These are phyloP conservation scores for Leptopilina clavipes DNA, from an alignment of 1,140 invertebrate genomes.

Conservation along the genomic window DNA sequence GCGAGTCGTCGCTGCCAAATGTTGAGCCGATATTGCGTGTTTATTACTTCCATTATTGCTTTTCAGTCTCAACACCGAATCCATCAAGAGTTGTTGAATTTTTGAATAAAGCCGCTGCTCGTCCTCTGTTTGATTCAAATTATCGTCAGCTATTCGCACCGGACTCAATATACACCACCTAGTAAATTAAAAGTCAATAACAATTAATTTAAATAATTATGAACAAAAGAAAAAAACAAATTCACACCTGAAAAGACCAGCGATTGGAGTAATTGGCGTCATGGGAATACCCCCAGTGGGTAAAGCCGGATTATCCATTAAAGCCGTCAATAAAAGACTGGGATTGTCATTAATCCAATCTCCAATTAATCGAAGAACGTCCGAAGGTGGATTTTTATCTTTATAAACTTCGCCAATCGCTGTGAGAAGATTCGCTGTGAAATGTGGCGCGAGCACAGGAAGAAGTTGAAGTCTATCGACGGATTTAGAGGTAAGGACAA, in stretches of 20 bases:
- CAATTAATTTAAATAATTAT: slow-evolving; percentile 2
- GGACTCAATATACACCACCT: slow-evolving; percentile 73
- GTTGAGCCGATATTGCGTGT: slow-evolving; percentile 73
- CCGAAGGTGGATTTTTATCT: slow-evolving; percentile 67
- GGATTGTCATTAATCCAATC: slow-evolving; percentile 78
- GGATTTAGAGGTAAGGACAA: slow-evolving; percentile 81
- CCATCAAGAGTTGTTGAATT: slow-evolving; percentile 72
- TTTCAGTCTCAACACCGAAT: slow-evolving; percentile 68
- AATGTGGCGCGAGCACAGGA: slow-evolving; percentile 83
- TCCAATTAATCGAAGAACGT: slow-evolving; percentile 65
- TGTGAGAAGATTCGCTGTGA: slow-evolving; percentile 87
- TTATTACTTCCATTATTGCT: slow-evolving; percentile 64
- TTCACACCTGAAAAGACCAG: slow-evolving; percentile 79
- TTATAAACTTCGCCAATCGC: slow-evolving; percentile 86
- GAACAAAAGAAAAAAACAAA: slow-evolving; percentile 27
- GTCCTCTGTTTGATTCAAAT: slow-evolving; percentile 47
- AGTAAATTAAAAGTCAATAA: neutral
- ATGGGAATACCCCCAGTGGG: slow-evolving; percentile 87
- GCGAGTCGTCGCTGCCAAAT: slow-evolving; percentile 68
- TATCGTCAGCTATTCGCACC: slow-evolving; percentile 48
- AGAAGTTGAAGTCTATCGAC: slow-evolving; percentile 80
- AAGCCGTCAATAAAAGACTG: slow-evolving; percentile 81
- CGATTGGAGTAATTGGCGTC: slow-evolving; percentile 87
- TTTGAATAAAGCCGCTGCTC: slow-evolving; percentile 69
- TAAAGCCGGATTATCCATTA: slow-evolving; percentile 80